A percentile compares a stretch with the other conserved stretches of the same genome.
phyloP scores from a whole-genome alignment of 1,140 invertebrate genomes.

The Nephotettix cincticeps region DNA sequence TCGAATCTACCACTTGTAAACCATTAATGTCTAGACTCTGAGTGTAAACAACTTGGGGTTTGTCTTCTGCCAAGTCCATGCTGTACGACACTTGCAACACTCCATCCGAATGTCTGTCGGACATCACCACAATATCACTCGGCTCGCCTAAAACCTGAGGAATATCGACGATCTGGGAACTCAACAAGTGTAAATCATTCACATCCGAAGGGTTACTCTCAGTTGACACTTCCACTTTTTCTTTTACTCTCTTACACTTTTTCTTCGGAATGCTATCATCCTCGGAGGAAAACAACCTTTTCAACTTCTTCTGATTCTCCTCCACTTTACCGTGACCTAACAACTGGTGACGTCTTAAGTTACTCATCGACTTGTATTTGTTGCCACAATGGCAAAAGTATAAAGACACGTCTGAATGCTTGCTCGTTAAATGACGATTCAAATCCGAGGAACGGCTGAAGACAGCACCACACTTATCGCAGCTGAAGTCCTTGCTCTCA shows the following conservation, averaged over 20 bases:
- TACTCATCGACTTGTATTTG: constrained; percentile 6
- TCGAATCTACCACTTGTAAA: constrained; percentile 23
- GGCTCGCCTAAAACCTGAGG: background rate
- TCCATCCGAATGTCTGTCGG: background rate
- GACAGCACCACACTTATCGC: constrained; percentile 23
- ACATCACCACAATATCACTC: background rate
- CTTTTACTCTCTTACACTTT: background rate
- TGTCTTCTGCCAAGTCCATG: background rate
- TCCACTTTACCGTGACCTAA: background rate
- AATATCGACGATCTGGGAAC: background rate
- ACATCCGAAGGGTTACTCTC: background rate
- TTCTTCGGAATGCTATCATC: background rate
- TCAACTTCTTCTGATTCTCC: constrained; percentile 1
- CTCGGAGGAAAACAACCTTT: background rate
- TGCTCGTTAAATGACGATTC: constrained; percentile 19
- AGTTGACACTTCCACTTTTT: background rate
- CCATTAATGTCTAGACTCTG: constrained; percentile 20
- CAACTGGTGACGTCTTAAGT: constrained; percentile 24
- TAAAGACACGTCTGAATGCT: background rate
- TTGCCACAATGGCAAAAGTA: constrained; percentile 27
- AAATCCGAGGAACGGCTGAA: constrained; percentile 15
- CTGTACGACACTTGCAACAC: constrained; percentile 25
- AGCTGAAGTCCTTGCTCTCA: constrained; percentile 26
- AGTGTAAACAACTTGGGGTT: constrained; percentile 20
- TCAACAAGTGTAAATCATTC: background rate